Percentiles rank a stretch among this genome's conserved stretches.
Conservation (phyloP, 2,888 invertebrate genomes). For the Metopia argyrocephala region DNA sequence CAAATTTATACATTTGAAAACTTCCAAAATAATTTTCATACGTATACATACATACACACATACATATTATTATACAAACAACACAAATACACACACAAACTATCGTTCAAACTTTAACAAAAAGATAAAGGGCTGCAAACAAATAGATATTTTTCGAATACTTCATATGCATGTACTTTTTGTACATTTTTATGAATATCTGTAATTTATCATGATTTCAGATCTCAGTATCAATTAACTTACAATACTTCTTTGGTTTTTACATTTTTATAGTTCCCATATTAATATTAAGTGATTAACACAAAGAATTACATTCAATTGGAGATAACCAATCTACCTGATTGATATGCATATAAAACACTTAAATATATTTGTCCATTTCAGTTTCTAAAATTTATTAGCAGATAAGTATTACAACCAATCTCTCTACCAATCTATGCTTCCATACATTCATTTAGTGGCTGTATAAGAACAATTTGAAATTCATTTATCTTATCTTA, state of each 20-base stretch:
- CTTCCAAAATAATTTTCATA: background rate
- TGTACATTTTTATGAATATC: background rate
- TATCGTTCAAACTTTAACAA: no score
- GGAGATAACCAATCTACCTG: background rate
- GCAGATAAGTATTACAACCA: background rate
- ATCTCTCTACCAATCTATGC: background rate
- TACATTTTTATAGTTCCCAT: background rate
- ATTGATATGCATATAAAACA: background rate
- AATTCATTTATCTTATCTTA: background rate
- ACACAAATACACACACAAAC: background rate
- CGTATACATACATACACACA: background rate
- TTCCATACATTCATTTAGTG: background rate
- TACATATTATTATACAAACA: background rate
- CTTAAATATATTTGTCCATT: background rate
- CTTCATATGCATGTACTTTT: background rate
- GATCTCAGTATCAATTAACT: background rate
- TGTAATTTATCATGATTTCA: background rate
- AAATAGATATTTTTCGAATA: background rate
- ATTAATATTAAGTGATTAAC: slow-evolving; percentile 10
- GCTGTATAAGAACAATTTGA: background rate
- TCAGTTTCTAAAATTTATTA: background rate
- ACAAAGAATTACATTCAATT: slow-evolving; percentile 21
- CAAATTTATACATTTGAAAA: slow-evolving; percentile 25
- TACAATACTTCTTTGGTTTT: background rate
- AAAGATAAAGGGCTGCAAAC: background rate